phyloP scores from a whole-genome alignment of 2,113 vertebrate species.

The Muscicapa adusta region DNA sequence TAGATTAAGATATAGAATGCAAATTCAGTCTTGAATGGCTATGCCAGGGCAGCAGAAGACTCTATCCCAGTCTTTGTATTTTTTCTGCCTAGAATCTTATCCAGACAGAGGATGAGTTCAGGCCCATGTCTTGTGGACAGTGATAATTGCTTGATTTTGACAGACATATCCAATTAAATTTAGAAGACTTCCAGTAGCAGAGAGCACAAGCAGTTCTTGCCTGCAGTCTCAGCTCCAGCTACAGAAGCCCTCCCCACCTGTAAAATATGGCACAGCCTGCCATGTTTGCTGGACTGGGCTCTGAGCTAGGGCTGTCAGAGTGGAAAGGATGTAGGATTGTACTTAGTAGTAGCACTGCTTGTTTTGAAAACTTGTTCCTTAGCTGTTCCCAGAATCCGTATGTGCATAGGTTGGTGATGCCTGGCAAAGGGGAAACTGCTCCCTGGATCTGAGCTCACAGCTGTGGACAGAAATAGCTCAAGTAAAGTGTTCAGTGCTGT shows the following conservation, averaged over 20 bases:
- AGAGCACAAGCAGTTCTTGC: background rate
- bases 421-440: background rate
- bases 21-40: background rate
- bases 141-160: background rate
- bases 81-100: background rate
- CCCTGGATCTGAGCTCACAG: background rate
- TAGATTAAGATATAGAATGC: background rate
- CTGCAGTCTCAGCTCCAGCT: background rate
- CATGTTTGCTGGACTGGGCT: background rate
- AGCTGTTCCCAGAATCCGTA: background rate
- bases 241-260: background rate
- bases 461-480: background rate
- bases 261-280: background rate
- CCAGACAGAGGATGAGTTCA: background rate
- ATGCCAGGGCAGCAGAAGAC: background rate
- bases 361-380: background rate
- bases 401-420: background rate
- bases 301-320: background rate
- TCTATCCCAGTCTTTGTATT: background rate
- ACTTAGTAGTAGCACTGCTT: background rate
- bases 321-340: background rate
- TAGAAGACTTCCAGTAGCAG: background rate
- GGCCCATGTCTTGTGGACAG: background rate
- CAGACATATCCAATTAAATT: background rate
- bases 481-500: background rate